Evolutionary conservation across 2,797 vertebrate genomes (phyloP).

Genomic region (Eospalax fontanierii): DNA sequence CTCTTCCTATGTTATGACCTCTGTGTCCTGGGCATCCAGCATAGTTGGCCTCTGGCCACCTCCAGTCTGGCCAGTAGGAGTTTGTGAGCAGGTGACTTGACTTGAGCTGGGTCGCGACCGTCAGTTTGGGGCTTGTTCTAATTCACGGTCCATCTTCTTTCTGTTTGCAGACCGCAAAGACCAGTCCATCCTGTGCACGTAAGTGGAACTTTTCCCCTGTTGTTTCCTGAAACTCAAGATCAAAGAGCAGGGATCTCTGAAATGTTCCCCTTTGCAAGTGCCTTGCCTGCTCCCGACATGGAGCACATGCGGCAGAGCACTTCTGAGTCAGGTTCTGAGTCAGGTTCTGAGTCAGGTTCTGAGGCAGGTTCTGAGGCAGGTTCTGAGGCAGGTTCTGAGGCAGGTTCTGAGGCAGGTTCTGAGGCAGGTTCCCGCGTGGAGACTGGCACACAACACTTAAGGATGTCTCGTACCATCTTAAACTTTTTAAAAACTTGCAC

Average conservation of each 20-base stretch:
- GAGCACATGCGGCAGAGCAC: too few relatives aligned
- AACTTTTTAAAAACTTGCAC: background rate
- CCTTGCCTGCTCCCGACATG: background rate
- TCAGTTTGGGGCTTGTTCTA: background rate
- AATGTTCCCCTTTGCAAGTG: accelerated
- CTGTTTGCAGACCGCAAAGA: conserved; percentile 95
- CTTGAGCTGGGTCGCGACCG: accelerated
- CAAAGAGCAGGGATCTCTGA: background rate
- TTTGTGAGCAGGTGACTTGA: background rate
- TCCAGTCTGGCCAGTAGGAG: background rate
- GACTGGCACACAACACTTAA: background rate
- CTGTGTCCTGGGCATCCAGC: background rate
- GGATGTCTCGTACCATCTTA: background rate
- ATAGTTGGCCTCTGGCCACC: background rate
- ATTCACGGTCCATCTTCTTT: conserved; percentile 78
- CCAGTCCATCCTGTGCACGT: conserved; percentile 99
- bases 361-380: too few relatives aligned
- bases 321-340: too few relatives aligned
- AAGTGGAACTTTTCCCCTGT: conserved; percentile 87
- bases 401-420: too few relatives aligned
- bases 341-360: too few relatives aligned
- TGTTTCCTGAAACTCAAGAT: background rate
- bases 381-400: too few relatives aligned
- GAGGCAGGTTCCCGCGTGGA: too few relatives aligned
- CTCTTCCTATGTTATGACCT: background rate